Evolutionary conservation across 2,113 vertebrate genomes (phyloP), one percentile per base, ranked within the genome.

Genomic region (Cynoglossus semilaevis): DNA sequence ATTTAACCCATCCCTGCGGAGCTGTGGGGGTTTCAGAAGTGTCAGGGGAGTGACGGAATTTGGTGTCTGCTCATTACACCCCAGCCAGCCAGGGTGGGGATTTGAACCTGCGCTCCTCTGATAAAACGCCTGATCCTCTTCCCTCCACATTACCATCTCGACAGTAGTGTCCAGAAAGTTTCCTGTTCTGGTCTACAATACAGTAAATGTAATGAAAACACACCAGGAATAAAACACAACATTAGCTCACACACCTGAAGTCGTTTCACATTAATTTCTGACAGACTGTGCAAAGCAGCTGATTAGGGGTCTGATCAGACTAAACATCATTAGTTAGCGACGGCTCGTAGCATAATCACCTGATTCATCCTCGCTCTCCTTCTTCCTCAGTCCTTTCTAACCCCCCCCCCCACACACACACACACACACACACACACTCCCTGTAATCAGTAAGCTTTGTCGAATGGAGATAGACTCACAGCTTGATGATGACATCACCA

Each of bases 401-500:
- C 43, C 13, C 48, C 10, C 48, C 34, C 47, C n/a, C 14, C 70
- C 48, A 63, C 55, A 19, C 42, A 17, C 44, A 5, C 37, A 15
- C 43, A 15, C 43, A 9, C 43, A 15, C 43, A 2, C 43, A 15
- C 43, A 7, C 44, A 52, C 72, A 76, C 57, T 52, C 48, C 38
- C 56, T 53, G 67, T 53, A 74, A 84, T 82, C 77, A 74, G 84
- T 13, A 9, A 9, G 72, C 75, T 79, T 76, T 81, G 70, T 57
- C 47, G 49, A 15, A 58, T 7, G 35, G 52, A 69, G 70, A 76
- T 50, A 22, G 70, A 70, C 69, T 64, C 69, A 52, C 60, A 58
- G 74, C 66, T 58, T 59, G 52, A 74, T 51, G 58, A 84, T 79
- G 79, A 82, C 75, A 79, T 77, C 75, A 73, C 67, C 63, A 76